These are phyloP conservation scores for Drosophila anceps DNA, from an alignment of 2,888 invertebrate species.

Conservation along the genomic window DNA sequence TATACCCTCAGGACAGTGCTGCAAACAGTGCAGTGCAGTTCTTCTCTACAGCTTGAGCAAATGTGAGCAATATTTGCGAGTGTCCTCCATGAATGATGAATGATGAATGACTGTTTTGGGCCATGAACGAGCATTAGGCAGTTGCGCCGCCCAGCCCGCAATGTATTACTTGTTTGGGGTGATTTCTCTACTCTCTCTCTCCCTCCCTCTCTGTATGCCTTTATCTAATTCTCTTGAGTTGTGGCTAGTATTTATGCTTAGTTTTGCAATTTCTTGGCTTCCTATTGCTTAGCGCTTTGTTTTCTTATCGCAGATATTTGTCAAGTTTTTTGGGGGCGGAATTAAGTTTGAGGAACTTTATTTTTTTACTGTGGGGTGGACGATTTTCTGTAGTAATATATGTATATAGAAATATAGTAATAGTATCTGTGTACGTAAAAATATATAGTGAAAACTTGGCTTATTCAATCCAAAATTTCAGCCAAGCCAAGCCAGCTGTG, in stretches of 20 bases:
- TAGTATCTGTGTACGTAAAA: no score
- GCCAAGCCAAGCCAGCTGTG: no score
- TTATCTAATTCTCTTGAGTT: not conserved
- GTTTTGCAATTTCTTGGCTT: constrained; percentile 37
- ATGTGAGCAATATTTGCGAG: not conserved
- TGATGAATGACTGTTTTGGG: not conserved
- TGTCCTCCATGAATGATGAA: not conserved
- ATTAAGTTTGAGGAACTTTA: not conserved
- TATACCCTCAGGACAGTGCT: no score
- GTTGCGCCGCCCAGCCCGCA: not conserved
- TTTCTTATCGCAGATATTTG: constrained; percentile 3
- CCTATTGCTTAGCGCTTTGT: constrained; percentile 1
- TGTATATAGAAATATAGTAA: not conserved
- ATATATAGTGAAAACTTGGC: not conserved
- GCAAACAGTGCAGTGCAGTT: no score
- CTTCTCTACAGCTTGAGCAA: not conserved
- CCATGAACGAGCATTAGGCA: not conserved
- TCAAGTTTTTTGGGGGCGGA: not conserved
- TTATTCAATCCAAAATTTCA: no score
- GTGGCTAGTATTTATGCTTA: constrained; percentile 28
- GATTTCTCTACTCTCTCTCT: constrained; percentile 13
- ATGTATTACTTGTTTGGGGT: constrained; percentile 3
- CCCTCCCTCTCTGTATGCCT: not conserved
- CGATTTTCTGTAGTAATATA: not conserved
- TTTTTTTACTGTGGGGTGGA: not conserved